A percentile compares a stretch with the other conserved stretches of the same genome.
These are phyloP conservation scores for Tetropium fuscum DNA, from an alignment of 2,888 invertebrate genomes.

Conservation along the genomic window DNA sequence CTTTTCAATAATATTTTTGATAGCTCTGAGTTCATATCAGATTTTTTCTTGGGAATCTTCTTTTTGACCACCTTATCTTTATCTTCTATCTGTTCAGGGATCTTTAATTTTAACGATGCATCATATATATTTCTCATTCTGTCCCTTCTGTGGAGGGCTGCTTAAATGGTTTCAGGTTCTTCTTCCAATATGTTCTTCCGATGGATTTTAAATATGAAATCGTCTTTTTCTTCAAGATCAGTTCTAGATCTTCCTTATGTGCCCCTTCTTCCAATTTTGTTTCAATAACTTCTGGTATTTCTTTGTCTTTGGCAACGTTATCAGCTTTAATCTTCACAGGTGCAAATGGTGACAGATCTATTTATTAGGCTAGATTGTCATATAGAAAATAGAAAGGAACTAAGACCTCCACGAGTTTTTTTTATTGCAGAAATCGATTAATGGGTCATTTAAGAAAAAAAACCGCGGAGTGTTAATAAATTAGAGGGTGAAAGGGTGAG, in stretches of 20 bases:
- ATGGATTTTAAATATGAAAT: constrained; percentile 55
- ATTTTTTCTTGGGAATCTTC: constrained; percentile 33
- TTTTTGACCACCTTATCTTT: constrained; percentile 32
- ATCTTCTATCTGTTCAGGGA: constrained; percentile 49
- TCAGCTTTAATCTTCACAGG: background rate
- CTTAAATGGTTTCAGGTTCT: constrained; percentile 56
- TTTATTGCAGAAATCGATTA: too few species aligned
- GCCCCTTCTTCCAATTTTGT: constrained; percentile 43
- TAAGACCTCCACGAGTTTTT: too few species aligned
- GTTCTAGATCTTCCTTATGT: constrained; percentile 34
- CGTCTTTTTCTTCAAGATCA: constrained; percentile 50
- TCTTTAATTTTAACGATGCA: constrained; percentile 47
- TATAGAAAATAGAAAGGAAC: too few species aligned
- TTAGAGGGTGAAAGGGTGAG: too few species aligned
- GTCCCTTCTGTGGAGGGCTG: constrained; percentile 59
- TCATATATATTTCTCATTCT: constrained; percentile 62
- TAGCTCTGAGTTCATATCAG: constrained; percentile 42
- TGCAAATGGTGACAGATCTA: constrained; percentile 18
- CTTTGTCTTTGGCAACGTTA: constrained; percentile 38
- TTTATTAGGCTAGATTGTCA: too few species aligned
- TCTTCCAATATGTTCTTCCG: constrained; percentile 61
- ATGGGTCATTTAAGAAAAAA: too few species aligned
- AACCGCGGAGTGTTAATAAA: too few species aligned
- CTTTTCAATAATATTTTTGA: constrained; percentile 60
- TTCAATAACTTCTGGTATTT: constrained; percentile 45